Base-by-base conservation (phyloP, 2,113 vertebrate genomes). In the Tautogolabrus adspersus region DNA sequence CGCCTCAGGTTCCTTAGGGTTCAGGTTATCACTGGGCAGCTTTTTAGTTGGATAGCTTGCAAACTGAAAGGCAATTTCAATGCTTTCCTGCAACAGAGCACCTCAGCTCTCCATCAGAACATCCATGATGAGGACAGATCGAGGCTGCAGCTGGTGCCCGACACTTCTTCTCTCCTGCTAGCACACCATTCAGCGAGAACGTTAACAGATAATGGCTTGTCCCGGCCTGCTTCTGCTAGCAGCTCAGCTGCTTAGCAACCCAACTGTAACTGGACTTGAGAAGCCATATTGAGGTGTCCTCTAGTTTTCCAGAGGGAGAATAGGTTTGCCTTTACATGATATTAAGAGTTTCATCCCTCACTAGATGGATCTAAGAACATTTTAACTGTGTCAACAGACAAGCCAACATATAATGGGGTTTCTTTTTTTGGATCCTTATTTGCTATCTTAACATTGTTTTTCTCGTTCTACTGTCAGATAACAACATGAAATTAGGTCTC, bases 1-100 rank as follows among this genome's bases (percentile, higher is more conserved):
- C 56, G 80, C 88, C 60, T 91, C 85, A 3, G 80, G 89, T 89
- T 88, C 78, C 91, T 79, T 44, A 12, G 40, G 76, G 85, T 86
- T 88, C 69, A 84, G 52, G 84, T 66, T 89, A 77, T 89, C 86
- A 60, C 75, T 42, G 66, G 62, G 16, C 40, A 59, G 76, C 77
- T 69, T 84, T 89, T 87, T 52, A 66, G 69, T 34, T 75, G 54
- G 81, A 86, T 74, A 65, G 73, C 74, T 68, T 51, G 37, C 72
- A 74, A 82, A 81, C 46, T 72, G 0, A 19, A 44, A 44, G 63
- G 77, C 76, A 51, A 51, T 10, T 38, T 61, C 69, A 66, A 10
- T 78, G 58, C 67, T 72, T 72, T 18, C 34, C 38, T 51, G 57
- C 88, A 11, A 23, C 23, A 68, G 54, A 77, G 65, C 66, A 75